Evolutionary conservation across 2,797 vertebrate genomes (phyloP).

Genomic region (Pantherophis vulpinus): DNA sequence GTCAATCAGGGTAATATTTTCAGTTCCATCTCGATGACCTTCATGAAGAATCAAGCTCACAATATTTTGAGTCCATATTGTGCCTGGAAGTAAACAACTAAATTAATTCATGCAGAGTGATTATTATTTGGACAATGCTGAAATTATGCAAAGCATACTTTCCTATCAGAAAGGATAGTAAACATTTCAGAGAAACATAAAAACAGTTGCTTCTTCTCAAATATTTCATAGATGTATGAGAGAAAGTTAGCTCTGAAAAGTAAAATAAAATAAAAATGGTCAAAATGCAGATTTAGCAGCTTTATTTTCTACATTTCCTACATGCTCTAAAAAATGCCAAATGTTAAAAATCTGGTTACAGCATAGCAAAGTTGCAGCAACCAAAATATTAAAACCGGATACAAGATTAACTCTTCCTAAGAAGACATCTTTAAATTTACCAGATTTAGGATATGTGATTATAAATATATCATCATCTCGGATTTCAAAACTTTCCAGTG

Average conservation of each 20-base stretch:
- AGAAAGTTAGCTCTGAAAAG: not conserved
- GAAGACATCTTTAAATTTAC: slow-evolving; percentile 14
- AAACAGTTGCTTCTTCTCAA: not conserved
- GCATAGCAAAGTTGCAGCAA: not conserved
- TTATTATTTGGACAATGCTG: not conserved
- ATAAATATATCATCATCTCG: slow-evolving; percentile 50
- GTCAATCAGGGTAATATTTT: not conserved
- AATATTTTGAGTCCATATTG: slow-evolving; percentile 46
- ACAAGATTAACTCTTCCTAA: not conserved
- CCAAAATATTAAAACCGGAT: not conserved
- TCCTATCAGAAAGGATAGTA: not conserved
- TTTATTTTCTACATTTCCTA: not conserved
- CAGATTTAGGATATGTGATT: slow-evolving; percentile 52
- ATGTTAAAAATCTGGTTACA: not conserved
- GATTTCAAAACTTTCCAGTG: slow-evolving; percentile 55
- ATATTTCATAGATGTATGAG: not conserved
- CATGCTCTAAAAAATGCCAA: not conserved
- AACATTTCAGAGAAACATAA: not conserved
- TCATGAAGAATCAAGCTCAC: slow-evolving; percentile 44
- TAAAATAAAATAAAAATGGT: not conserved
- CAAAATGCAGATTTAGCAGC: not conserved
- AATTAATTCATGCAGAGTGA: not conserved
- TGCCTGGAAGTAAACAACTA: slow-evolving; percentile 33
- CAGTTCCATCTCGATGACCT: slow-evolving; percentile 31
- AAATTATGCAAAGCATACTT: not conserved